Evolutionary conservation across 2,888 invertebrate genomes (phyloP), one percentile per base, ranked within the genome.

Genomic region (Scaptomyza cyrtandrae): DNA sequence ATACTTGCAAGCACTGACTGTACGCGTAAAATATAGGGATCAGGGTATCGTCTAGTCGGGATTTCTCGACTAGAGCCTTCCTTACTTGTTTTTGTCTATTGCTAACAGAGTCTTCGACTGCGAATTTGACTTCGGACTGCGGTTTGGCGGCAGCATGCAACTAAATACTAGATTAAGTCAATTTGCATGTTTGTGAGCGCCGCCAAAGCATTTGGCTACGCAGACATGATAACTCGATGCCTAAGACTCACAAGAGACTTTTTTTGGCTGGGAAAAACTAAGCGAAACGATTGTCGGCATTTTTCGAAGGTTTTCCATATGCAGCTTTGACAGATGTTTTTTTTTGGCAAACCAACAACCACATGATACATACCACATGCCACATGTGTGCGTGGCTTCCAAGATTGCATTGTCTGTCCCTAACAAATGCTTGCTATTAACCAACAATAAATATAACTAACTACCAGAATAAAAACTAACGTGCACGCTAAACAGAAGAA

Each of bases 161-260:
- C 81, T 78, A 75, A 84, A 84, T 88, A 86, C 75, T 86, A 88
- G 88, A 88, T 88, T 84, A 84, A 84, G 80, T 66, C 81, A 80
- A 85, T 85, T 85, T 88, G 84, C 85, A 85, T 88, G 86, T 75
- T 74, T 63, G 65, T 31, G 69, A 24, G 44, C 46, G 62, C 83
- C 76, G 86, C 78, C 69, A 86, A 82, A 83, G 84, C 69, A 79
- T 80, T 80, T 78, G 80, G 76, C 83, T 73, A 85, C 85, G 82
- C 87, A 83, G 82, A 78, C 85, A 81, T 81, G 81, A 80, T 79
- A 79, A 81, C 75, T 79, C 54, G 58, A 67, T 75, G 75, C 60
- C 61, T 59, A 56, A 66, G 62, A 56, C 54, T 63, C 52, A 6
- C 41, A 41, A 41, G 24, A 39, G 50, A 49, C 16, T 52, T 29